Conservation (phyloP, 2,797 vertebrate species). For the Podarcis siculus region DNA sequence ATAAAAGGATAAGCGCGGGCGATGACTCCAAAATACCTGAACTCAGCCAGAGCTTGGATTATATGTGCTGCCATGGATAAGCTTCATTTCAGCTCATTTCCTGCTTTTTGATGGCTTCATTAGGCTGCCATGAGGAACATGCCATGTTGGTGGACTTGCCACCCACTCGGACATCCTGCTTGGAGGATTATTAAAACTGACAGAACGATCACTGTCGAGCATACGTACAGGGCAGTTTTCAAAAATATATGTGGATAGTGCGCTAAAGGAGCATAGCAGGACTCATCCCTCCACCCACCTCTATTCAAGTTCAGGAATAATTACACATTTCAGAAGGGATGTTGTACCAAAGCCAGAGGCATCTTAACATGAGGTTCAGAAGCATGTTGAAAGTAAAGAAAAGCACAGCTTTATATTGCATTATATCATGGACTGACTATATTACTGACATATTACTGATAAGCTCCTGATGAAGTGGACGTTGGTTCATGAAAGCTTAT, state of each 20-base stretch:
- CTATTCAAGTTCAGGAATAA: conserved; percentile 60
- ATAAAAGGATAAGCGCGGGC: conserved; percentile 66
- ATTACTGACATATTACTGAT: background rate
- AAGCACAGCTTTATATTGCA: conserved; percentile 2
- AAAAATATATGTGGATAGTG: conserved; percentile 60
- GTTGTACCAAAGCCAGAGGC: conserved; percentile 53
- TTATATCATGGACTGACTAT: background rate
- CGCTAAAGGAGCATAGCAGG: conserved; percentile 57
- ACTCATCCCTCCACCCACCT: conserved; percentile 36
- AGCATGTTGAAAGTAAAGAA: background rate
- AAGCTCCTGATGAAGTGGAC: background rate
- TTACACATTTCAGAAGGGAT: conserved; percentile 46
- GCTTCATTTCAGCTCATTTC: conserved; percentile 49
- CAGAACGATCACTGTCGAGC: conserved; percentile 61
- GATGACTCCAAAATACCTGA: conserved; percentile 33
- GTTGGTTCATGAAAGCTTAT: background rate
- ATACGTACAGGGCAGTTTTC: conserved; percentile 61
- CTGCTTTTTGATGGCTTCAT: conserved; percentile 60
- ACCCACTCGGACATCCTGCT: conserved; percentile 56
- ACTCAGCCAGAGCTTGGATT: conserved; percentile 61
- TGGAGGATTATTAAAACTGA: conserved; percentile 69
- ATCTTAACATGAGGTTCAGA: conserved; percentile 49
- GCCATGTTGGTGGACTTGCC: conserved; percentile 53
- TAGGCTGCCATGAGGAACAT: conserved; percentile 63
- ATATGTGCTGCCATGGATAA: conserved; percentile 49